Conservation (phyloP, 2,888 invertebrate genomes). For the Agrochola lota region DNA sequence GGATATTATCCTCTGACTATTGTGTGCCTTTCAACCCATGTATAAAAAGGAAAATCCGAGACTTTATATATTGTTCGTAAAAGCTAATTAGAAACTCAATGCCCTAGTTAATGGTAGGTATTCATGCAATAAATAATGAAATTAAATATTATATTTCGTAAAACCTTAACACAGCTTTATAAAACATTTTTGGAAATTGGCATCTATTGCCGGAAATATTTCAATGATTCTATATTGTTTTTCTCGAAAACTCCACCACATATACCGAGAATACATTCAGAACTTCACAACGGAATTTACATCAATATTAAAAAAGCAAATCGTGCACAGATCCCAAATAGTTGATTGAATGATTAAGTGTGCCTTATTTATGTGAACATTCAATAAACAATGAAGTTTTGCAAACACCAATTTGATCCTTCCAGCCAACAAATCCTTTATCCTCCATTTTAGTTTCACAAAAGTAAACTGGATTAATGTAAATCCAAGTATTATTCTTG, state of each 20-base stretch:
- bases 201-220: neutral
- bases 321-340: neutral
- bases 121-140: neutral
- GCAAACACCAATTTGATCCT: neutral
- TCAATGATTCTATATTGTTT: neutral
- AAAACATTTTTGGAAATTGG: neutral
- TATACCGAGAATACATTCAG: slow-evolving; percentile 10
- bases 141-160: neutral
- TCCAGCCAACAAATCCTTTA: neutral
- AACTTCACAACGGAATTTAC: neutral
- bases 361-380: neutral
- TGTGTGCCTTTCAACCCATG: neutral
- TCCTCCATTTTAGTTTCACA: neutral
- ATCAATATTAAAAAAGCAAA: slow-evolving; percentile 8
- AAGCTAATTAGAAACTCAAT: neutral
- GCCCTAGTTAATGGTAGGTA: neutral
- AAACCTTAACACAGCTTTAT: neutral
- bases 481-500: slow-evolving; percentile 15
- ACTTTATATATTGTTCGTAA: neutral
- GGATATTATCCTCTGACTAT: too few relatives aligned
- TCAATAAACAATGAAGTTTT: slow-evolving; percentile 4
- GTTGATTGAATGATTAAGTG: neutral
- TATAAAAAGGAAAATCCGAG: neutral
- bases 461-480: neutral
- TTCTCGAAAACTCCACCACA: neutral